Evolutionary conservation across 2,113 vertebrate genomes (phyloP), one percentile per base, ranked within the genome.

Genomic region (Phainopepla nitens): DNA sequence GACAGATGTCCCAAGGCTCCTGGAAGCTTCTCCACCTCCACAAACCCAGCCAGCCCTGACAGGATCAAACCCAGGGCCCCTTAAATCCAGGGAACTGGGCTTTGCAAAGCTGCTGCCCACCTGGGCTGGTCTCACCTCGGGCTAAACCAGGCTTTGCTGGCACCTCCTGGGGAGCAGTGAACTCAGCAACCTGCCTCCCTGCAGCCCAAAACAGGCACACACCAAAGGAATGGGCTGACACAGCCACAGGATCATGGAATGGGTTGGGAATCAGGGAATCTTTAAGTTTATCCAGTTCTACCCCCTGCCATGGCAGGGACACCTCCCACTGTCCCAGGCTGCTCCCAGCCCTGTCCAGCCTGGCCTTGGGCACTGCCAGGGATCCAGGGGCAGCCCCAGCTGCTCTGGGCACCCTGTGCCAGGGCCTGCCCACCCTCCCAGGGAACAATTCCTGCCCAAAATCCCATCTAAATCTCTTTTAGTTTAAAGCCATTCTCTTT

Each of bases 241-340:
- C 27, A 42, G 41, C 23, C 69, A 39, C 1, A 22, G 69, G 31
- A 15, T 7, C 69, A 10, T n/a, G 61, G 78, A 45, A 60, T 25
- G 16, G 53, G 14, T 1, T 53, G n/a, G 39, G 41, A 41, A 58
- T 42, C 9, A 3, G 8, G 39, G 61, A 39, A 31, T n/a, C 16
- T 61, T 47, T 15, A 41, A 53, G 13, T 2, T 24, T 27, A n/a
- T 8, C 20, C 3, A 5, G 39, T 58, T 1, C 33, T 13, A 45
- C 10, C 15, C 14, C 25, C 27, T 57, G 15, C 49, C 41, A 9
- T 5, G 23, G 39, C 47, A 47, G 29, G 25, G 15, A 53, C 69
- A 53, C 28, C 39, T 60, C 0, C 20, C 53, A 60, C 13, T 8
- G 0, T 2, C 23, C 60, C 60, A 82, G 60, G 33, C 0, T 15